Evolutionary conservation across 2,797 vertebrate species (phyloP), one percentile per base, ranked within the genome.

Genomic region (Catamblyrhynchus diadema): DNA sequence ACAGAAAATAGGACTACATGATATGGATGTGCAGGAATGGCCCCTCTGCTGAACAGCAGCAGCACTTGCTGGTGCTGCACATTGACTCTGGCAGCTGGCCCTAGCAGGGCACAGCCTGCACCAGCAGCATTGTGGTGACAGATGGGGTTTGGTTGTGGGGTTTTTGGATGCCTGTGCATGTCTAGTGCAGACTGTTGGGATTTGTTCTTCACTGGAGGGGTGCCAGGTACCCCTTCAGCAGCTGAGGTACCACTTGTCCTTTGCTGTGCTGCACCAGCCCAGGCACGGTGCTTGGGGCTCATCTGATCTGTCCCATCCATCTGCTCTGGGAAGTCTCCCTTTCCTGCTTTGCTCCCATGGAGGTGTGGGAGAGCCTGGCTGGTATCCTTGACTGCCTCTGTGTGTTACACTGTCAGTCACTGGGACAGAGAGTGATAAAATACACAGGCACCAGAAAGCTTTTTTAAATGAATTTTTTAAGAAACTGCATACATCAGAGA

Each of bases 401-500:
- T 35, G 48, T 37, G 53, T 33, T 23, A 12, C 2, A 0, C 5
- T 24, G 3, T 32, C 60, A 19, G 48, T 23, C 67, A 5, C 17
- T 65, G 67, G 61, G n/a, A 54, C 10, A 53, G 53, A 37, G 44
- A 7, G 39, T 53, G 64, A 94, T 37, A 86, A 86, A 92, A 97
- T 32, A 96, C 95, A 79, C 35, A 41, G 95, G 81, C 86, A 97
- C 64, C 25, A 24, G 41, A 92, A 86, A 30, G 12, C 6, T 42
- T 97, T 94, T 97, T 96, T 95, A 97, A 97, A 98, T 97, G 82
- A 96, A 81, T 97, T 98, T 98, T 98, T 98, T 98, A 98, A 98
- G 98, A 99, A 99, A 99, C 98, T 98, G 98, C 98, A 98, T 98
- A 99, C 98, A 99, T 98, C 97, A 95, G 98, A 98, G 98, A 99